phyloP scores from a whole-genome alignment of 2,113 vertebrate genomes.

The Paradoxurus hermaphroditus region DNA sequence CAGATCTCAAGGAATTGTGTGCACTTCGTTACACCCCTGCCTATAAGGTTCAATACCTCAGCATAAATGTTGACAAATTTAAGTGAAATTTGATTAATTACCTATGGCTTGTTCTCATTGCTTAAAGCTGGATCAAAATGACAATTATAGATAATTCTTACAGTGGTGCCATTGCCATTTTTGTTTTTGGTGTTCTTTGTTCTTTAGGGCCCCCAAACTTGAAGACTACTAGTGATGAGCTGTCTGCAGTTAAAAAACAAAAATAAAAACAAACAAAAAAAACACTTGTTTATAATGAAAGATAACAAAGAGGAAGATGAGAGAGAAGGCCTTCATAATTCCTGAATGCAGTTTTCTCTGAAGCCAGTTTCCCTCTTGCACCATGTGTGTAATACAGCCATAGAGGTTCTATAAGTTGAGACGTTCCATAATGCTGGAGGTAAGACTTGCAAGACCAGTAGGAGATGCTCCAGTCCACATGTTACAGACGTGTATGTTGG shows the following conservation, averaged over 20 bases:
- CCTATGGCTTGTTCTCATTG: not conserved
- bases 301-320: not conserved
- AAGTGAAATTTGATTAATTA: constrained; percentile 9
- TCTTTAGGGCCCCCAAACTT: not conserved
- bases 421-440: not conserved
- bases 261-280: not conserved
- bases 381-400: not conserved
- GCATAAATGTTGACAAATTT: not conserved
- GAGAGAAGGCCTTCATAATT: not conserved
- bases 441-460: not conserved
- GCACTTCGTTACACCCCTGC: not conserved
- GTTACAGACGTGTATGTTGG: fast-evolving
- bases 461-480: not conserved
- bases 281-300: not conserved
- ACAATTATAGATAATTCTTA: not conserved
- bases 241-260: not conserved
- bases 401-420: not conserved
- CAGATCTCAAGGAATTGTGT: not conserved
- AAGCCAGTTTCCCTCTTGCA: not conserved
- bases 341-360: not conserved
- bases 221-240: not conserved
- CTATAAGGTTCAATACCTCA: not conserved
- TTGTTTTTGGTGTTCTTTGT: not conserved
- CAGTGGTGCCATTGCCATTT: not conserved
- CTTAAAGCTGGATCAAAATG: not conserved